A percentile compares a stretch with the other conserved stretches of the same genome.
These are phyloP conservation scores for Saturnia japonica DNA, from an alignment of 2,888 invertebrate genomes.

Conservation along the genomic window DNA sequence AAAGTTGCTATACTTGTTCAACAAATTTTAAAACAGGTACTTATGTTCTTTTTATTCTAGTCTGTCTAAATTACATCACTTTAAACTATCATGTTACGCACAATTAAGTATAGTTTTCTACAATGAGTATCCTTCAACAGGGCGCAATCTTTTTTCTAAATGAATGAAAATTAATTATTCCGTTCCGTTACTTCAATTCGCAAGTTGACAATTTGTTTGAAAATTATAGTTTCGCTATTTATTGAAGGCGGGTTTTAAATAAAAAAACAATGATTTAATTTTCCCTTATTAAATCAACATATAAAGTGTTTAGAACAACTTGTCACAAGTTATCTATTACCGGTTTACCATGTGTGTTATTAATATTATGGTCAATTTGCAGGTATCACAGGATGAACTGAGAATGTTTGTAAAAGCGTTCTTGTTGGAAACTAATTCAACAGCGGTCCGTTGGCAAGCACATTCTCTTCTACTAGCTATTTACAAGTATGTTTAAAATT, in stretches of 20 bases:
- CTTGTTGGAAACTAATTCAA: constrained; percentile 95
- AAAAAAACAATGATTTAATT: too few species aligned
- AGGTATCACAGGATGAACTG: constrained; percentile 84
- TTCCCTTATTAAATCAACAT: too few species aligned
- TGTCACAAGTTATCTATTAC: too few species aligned
- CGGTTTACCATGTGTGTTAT: not conserved
- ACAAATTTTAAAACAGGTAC: constrained; percentile 76
- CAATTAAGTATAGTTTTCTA: not conserved
- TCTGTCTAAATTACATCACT: not conserved
- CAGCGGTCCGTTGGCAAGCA: constrained; percentile 97
- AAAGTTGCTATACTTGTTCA: constrained; percentile 71
- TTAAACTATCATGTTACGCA: not conserved
- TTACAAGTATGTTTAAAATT: constrained; percentile 84
- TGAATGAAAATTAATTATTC: not conserved
- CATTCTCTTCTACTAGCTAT: constrained; percentile 92
- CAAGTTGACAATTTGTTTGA: too few species aligned
- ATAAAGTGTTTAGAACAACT: too few species aligned
- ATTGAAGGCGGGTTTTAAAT: too few species aligned
- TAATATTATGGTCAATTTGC: constrained; percentile 17
- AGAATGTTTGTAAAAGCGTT: constrained; percentile 93
- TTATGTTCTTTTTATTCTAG: constrained; percentile 11
- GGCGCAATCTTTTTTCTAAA: not conserved
- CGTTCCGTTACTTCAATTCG: not conserved
- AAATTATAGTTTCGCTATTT: too few species aligned
- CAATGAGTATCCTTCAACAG: not conserved